Evolutionary conservation across 2,113 vertebrate species (phyloP).

Genomic region (Daubentonia madagascariensis): DNA sequence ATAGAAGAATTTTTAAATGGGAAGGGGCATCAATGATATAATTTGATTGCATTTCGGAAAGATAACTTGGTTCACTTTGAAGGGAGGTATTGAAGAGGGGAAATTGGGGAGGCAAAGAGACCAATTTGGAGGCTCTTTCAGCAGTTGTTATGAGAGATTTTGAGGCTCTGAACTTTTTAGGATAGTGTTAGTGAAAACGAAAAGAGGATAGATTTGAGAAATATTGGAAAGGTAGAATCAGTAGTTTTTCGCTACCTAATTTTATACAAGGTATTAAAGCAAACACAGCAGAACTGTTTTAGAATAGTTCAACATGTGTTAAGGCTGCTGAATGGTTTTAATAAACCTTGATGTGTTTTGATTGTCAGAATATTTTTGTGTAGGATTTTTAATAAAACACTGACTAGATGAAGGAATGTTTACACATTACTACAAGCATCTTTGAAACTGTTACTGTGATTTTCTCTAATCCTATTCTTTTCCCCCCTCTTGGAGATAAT

Average conservation of each 20-base stretch:
- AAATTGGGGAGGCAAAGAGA: neutral
- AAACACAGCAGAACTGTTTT: neutral
- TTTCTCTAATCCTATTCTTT: neutral
- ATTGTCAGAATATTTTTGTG: neutral
- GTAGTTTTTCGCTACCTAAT: neutral
- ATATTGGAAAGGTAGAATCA: conserved; percentile 1
- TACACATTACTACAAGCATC: neutral
- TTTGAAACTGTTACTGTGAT: neutral
- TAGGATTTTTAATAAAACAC: neutral
- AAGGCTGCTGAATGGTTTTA: neutral
- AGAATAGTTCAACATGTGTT: neutral
- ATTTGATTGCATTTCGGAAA: neutral
- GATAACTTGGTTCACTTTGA: neutral
- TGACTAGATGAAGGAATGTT: neutral
- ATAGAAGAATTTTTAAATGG: neutral
- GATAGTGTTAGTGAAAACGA: neutral
- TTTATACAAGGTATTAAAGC: neutral
- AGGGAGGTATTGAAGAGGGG: neutral
- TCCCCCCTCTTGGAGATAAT: neutral
- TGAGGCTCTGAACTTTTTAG: neutral
- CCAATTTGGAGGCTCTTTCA: neutral
- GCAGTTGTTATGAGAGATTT: neutral
- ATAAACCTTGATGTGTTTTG: neutral
- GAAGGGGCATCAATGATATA: neutral
- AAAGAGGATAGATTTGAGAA: conserved; percentile 11